These are phyloP conservation scores for Sphinx pinastri DNA, from an alignment of 2,888 invertebrate genomes.

Conservation along the genomic window DNA sequence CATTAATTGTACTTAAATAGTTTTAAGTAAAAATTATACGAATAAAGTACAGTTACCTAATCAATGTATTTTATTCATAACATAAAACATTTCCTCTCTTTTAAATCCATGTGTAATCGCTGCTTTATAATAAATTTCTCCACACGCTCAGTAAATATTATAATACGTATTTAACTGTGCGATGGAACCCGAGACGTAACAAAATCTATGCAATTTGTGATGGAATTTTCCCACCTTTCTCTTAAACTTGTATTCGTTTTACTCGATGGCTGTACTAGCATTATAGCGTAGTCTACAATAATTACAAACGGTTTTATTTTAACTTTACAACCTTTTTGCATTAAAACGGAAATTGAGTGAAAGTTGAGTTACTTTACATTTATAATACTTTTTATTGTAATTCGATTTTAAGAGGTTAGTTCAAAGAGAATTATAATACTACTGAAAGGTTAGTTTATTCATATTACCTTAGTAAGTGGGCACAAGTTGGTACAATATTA, in stretches of 20 bases:
- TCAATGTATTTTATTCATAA: too few species aligned
- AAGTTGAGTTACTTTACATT: constrained; percentile 6
- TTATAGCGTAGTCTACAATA: not conserved
- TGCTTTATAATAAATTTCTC: not conserved
- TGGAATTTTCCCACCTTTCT: constrained; percentile 63
- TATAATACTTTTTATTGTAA: not conserved
- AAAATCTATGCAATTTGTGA: constrained; percentile 40
- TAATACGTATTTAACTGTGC: not conserved
- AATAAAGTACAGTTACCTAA: too few species aligned
- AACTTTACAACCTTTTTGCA: constrained; percentile 12
- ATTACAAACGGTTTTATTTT: constrained; percentile 13
- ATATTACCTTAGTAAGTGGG: too few species aligned
- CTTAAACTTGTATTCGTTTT: constrained; percentile 32
- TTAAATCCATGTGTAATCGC: too few species aligned
- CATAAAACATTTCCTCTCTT: too few species aligned
- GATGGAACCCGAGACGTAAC: constrained; percentile 32
- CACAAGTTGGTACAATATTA: too few species aligned
- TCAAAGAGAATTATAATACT: too few species aligned
- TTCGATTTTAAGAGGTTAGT: not conserved
- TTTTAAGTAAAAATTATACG: too few species aligned
- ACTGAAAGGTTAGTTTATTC: too few species aligned
- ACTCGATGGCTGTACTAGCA: not conserved
- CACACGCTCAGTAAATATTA: not conserved
- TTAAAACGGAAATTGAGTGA: constrained; percentile 11
- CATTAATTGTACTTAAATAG: too few species aligned